Evolutionary conservation across 2,113 vertebrate species (phyloP), one percentile per base, ranked within the genome.

Genomic region (Amblyornis subalaris): DNA sequence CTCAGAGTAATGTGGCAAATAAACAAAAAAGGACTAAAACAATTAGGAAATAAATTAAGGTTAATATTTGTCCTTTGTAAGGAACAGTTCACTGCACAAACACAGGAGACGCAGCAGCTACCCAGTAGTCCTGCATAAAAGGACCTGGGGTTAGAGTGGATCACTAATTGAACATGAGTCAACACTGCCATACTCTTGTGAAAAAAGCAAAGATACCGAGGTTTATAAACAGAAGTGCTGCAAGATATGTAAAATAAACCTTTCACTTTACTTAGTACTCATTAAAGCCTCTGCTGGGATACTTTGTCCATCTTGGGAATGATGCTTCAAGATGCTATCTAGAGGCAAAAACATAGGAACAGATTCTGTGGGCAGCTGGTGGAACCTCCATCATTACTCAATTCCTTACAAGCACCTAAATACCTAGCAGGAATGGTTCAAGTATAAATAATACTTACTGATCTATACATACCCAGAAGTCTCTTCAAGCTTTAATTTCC

Each of bases 151-250:
- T 83, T 65, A 80, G 33, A 90, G 51, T 16, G 47, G 88, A 74
- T 90, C 78, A 82, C 71, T 72, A 85, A 90, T 21, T 62, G 60
- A 85, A 70, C 82, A 66, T 17, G 79, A 90, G 88, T 92, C 92
- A 95, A 93, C 90, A 90, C 14, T 88, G 79, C 42, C 71, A 70
- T 66, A 73, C 47, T 93, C 51, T 95, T 95, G 95, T 92, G 95
- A 88, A 96, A 96, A 90, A 94, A 94, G 38, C 92, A 96, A 96
- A 96, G 72, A 94, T 25, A 53, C 50, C 0, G 1, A 77, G 85
- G 45, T 83, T 35, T 38, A 76, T 70, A 85, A 95, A 94, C 74
- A 91, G 54, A 91, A 69, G 48, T 35, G 50, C 85, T 94, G 54
- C 9, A 40, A 85, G 82, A 79, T 21, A 65, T 1, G 0, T 40